Evolutionary conservation across 2,888 invertebrate genomes (phyloP), one percentile per base, ranked within the genome.

Genomic region (Taenaris catops): DNA sequence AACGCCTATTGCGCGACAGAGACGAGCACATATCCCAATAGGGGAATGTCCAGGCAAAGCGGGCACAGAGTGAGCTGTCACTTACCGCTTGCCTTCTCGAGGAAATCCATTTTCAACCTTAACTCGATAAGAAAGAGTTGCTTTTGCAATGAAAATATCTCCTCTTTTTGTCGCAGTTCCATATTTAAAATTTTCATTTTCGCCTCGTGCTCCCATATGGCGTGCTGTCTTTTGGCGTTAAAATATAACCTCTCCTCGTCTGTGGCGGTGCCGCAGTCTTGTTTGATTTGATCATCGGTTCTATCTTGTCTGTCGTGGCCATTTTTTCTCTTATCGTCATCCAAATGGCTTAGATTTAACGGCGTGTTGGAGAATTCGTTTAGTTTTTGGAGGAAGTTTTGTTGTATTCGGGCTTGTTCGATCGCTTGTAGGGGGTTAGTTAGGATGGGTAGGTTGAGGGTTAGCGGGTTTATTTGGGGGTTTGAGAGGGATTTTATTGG

Each of bases 161-260:
- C 87, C 33, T 87, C 87, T 26, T 87, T 87, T 45, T 87, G 86
- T 5, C 75, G 33, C 0, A 87, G 41, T 32, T 87, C 87, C 86
- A 87, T 81, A 38, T 83, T 81, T 0, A 87, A 48, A 1, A 87
- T 87, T 35, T 84, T 86, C 87, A 87, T 87, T 41, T 84, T 86
- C 1, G 87, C 86, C 36, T 87, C 87, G 51, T 87, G 87, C 35
- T 87, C 87, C 78, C 80, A 81, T 10, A 76, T 68, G 0, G 87
- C 87, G 49, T 87, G 87, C 21, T 87, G 86, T 3, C 87, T 52
- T 46, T 86, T 87, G 6, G 86, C 84, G 0, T 64, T 63, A 45
- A 74, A 87, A 44, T 87, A 87, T 19, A 84, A 38, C 19, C 75
- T 55, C 34, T 87, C 83, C 12, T 83, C 83, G 4, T 84, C 84